Percentiles rank a stretch among this genome's conserved stretches.
phyloP scores from a whole-genome alignment of 1,140 invertebrate genomes.

The Matsumurasca onukii region DNA sequence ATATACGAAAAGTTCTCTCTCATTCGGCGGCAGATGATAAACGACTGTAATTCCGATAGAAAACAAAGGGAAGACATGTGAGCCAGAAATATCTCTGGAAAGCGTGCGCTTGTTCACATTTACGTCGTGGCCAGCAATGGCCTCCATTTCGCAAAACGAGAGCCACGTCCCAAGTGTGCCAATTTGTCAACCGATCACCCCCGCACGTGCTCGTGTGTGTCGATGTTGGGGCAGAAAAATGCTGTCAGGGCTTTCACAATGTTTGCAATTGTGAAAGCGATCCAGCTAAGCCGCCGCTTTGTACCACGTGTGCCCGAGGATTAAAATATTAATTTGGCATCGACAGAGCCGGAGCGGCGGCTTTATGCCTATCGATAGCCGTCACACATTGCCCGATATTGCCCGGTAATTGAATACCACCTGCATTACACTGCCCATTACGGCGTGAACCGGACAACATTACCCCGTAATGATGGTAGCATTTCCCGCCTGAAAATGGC shows the following conservation, averaged over 20 bases:
- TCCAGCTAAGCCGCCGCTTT: neutral
- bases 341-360: no score
- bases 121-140: neutral
- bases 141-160: neutral
- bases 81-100: no score
- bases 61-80: no score
- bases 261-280: constrained; percentile 4
- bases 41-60: no score
- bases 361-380: constrained; percentile 9
- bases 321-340: constrained; percentile 26
- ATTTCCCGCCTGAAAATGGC: no score
- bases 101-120: neutral
- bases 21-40: no score
- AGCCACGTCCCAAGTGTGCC: neutral
- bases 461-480: no score
- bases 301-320: constrained; percentile 6
- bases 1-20: no score
- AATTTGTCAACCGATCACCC: neutral
- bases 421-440: constrained; percentile 8
- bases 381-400: constrained; percentile 8
- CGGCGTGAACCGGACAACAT: no score
- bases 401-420: constrained; percentile 3
- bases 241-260: neutral
- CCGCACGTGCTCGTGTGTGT: no score
- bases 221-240: neutral